Conservation (phyloP, 2,113 vertebrate species). For the Hydrochoerus hydrochaeris region DNA sequence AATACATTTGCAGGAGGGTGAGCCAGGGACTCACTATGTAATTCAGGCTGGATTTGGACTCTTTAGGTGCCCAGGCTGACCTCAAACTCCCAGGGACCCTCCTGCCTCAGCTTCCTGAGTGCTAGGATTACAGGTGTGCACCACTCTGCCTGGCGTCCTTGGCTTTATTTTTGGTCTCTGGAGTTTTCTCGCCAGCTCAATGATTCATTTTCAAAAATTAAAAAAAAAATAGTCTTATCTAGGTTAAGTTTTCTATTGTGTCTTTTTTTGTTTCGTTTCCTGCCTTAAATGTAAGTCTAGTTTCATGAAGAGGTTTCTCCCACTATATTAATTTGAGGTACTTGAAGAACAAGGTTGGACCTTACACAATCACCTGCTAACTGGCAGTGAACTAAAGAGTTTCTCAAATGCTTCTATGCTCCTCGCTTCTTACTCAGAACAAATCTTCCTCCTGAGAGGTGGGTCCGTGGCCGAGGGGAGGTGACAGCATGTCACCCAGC, state of each 20-base stretch:
- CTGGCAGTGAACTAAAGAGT: neutral
- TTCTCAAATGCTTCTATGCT: neutral
- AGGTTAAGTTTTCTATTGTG: neutral
- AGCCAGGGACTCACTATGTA: neutral
- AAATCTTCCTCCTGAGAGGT: neutral
- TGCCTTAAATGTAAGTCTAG: neutral
- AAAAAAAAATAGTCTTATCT: neutral
- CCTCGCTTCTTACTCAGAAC: slow-evolving; percentile 28
- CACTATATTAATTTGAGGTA: slow-evolving; percentile 4
- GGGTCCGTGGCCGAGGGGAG: neutral
- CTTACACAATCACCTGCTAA: neutral
- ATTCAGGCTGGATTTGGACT: neutral
- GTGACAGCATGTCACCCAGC: neutral
- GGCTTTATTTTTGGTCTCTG: slow-evolving; percentile 17
- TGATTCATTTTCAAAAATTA: neutral
- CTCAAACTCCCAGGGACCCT: neutral
- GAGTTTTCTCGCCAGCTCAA: neutral
- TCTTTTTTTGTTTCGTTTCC: neutral
- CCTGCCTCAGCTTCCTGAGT: neutral
- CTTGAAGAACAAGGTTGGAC: slow-evolving; percentile 4
- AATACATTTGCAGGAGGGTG: neutral
- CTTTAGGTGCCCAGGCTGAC: neutral
- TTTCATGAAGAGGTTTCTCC: slow-evolving; percentile 24
- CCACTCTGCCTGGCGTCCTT: neutral
- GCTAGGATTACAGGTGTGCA: neutral